Evolutionary conservation across 2,797 vertebrate genomes (phyloP).

Genomic region (Acropternis orthonyx): DNA sequence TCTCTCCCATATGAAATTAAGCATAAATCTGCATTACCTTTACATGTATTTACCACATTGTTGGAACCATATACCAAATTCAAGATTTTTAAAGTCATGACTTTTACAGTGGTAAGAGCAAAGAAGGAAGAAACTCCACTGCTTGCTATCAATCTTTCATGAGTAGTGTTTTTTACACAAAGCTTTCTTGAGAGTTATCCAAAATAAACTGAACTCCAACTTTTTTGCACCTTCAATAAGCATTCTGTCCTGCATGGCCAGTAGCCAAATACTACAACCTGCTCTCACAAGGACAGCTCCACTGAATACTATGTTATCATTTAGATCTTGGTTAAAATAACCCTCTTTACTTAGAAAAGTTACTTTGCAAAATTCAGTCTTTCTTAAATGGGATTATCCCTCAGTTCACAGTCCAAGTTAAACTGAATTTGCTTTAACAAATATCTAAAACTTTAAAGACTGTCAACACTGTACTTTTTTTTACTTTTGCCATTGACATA

Average conservation of each 20-base stretch:
- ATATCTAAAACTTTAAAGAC: background rate
- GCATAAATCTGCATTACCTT: background rate
- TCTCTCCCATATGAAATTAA: background rate
- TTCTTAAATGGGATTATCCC: background rate
- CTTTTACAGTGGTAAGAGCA: background rate
- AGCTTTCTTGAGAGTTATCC: background rate
- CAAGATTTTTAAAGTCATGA: background rate
- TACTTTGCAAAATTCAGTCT: background rate
- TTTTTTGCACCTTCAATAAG: background rate
- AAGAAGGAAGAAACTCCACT: background rate
- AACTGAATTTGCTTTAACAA: background rate
- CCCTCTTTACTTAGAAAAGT: background rate
- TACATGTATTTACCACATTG: background rate
- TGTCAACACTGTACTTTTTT: fast-evolving
- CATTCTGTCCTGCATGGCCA: background rate
- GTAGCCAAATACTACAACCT: background rate
- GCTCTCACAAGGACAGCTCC: background rate
- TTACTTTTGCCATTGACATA: background rate
- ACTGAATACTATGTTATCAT: background rate
- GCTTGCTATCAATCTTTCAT: background rate
- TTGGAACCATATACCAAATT: background rate
- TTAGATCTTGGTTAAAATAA: background rate
- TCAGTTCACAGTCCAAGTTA: background rate
- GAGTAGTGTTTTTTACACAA: background rate
- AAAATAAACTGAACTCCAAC: background rate